Conservation (phyloP, 2,797 vertebrate species). For the Pagetopsis macropterus region DNA sequence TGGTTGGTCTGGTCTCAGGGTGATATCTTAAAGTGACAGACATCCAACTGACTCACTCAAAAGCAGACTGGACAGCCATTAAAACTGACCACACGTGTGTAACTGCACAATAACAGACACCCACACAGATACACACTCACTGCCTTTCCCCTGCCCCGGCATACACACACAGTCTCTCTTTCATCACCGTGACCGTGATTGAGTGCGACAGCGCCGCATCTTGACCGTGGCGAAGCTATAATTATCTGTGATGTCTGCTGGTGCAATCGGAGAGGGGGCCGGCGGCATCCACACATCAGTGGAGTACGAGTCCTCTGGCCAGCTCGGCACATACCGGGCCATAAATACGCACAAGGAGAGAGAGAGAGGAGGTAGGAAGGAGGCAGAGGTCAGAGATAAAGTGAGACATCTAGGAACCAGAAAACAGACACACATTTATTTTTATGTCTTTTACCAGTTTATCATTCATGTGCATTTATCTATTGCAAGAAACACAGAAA, state of each 20-base stretch:
- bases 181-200: constrained; percentile 67
- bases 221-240: constrained; percentile 77
- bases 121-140: constrained; percentile 16
- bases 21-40: constrained; percentile 59
- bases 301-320: constrained; percentile 62
- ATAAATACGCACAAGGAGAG: constrained; percentile 77
- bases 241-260: constrained; percentile 81
- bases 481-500: neutral
- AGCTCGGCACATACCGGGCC: constrained; percentile 76
- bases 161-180: constrained; percentile 29
- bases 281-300: constrained; percentile 68
- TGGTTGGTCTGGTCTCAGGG: constrained; percentile 48
- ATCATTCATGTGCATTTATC: neutral
- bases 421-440: too few relatives aligned
- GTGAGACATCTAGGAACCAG: constrained; percentile 1
- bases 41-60: constrained; percentile 46
- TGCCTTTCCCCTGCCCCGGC: neutral
- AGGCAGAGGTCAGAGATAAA: constrained; percentile 48
- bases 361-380: constrained; percentile 33
- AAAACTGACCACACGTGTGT: constrained; percentile 11
- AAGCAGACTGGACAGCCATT: constrained; percentile 48
- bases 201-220: constrained; percentile 71
- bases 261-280: constrained; percentile 78
- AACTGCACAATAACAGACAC: constrained; percentile 22
- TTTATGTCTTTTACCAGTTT: neutral